phyloP scores from a whole-genome alignment of 2,888 invertebrate species.

The Monochamus alternatus region DNA sequence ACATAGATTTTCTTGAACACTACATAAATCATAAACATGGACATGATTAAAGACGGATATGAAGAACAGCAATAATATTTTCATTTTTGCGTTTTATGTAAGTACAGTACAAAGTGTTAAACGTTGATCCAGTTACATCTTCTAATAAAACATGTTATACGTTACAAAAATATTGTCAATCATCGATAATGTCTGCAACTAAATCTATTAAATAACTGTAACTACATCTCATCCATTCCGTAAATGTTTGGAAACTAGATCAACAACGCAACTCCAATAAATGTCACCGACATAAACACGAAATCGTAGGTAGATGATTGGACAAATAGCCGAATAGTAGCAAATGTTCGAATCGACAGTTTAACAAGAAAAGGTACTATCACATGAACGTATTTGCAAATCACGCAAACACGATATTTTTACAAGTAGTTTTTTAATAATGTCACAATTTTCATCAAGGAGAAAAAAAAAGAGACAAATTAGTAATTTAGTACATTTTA shows the following conservation, averaged over 20 bases:
- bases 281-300: too few relatives aligned
- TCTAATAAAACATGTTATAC: neutral
- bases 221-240: neutral
- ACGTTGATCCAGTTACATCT: slow-evolving; percentile 2
- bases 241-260: neutral
- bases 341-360: too few relatives aligned
- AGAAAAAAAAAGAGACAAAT: too few relatives aligned
- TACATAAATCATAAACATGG: slow-evolving; percentile 39
- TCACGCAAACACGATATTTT: too few relatives aligned
- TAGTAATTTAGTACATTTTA: too few relatives aligned
- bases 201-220: neutral
- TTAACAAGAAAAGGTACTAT: too few relatives aligned
- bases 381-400: too few relatives aligned
- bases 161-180: slow-evolving; percentile 10
- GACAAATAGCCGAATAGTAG: too few relatives aligned
- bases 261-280: too few relatives aligned
- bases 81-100: slow-evolving; percentile 28
- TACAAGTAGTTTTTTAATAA: too few relatives aligned
- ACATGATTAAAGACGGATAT: slow-evolving; percentile 28
- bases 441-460: too few relatives aligned
- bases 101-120: slow-evolving; percentile 1
- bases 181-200: neutral
- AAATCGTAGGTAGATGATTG: too few relatives aligned
- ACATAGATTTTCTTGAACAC: slow-evolving; percentile 30
- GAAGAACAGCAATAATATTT: slow-evolving; percentile 26